Evolutionary conservation across 1,140 invertebrate species (phyloP), one percentile per base, ranked within the genome.

Genomic region (Pentalonia nigronervosa): DNA sequence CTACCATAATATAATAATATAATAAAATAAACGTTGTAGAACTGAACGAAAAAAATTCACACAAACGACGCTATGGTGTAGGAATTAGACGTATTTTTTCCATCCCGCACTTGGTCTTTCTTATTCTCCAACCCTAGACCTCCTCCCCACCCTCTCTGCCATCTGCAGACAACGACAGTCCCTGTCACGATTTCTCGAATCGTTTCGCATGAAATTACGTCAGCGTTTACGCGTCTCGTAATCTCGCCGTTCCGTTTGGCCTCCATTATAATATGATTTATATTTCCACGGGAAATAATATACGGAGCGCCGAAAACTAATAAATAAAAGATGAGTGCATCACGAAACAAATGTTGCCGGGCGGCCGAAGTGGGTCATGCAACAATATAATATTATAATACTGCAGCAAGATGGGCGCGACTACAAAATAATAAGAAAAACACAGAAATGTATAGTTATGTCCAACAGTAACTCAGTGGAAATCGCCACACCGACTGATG

Each of bases 211-310:
- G 90, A 67, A 91, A 67, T 45, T 45, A 36, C 56, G 53, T 34
- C 88, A 90, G n/a, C 36, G 90, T 67, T 67, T 30, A 45, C 90
- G 90, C 90, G 90, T 50, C 88, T 90, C 50, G 56, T 45, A 45
- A 91, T 91, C 11, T n/a, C 48, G n/a, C n/a, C 48, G 90, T 76
- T 90, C 7, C 23, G 56, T 76, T 30, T n/a, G 21, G 89, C 89
- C 56, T 90, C 34, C 14, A 41, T 41, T 90, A 21, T 88, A n/a
- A 47, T 45, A 41, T 41, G 86, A 88, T 88, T 88, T 88, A 88
- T 88, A 88, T 45, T 41, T 88, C 45, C 45, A 41, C 89, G 14
- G 45, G 23, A 20, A 23, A 90, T 60, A 56, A 90, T 34, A 41
- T 60, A 41, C 53, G 45, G 30, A 20, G 30, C 89, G 41, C 50